Base-by-base conservation (phyloP, 1,140 invertebrate species). In the Delia radicum region DNA sequence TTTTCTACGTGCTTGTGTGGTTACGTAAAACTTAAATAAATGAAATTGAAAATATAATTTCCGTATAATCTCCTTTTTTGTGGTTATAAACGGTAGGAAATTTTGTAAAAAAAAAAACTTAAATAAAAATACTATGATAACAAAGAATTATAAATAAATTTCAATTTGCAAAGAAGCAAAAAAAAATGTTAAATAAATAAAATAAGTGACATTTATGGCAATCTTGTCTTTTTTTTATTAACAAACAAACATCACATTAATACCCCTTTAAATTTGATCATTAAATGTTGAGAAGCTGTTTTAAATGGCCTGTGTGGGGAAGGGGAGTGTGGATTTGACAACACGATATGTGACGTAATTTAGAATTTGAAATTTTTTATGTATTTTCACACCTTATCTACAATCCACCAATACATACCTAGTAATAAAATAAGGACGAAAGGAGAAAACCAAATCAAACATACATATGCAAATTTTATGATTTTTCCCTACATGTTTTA, bases 41-140 rank as follows among this genome's bases (percentile, higher is more conserved):
- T 71, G 65, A 75, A 69, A 75, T 75, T 69, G 74, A 48, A 75
- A 69, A 75, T 75, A 69, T 75, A 75, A 75, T 75, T 71, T 75
- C 74, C 63, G 74, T 31, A 71, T 71, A 71, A 75, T 71, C 63
- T 75, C 62, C 42, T 55, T 67, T 28, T 75, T 63, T 67, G 74
- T 15, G 61, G 73, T 29, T 12, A 63, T 29, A 31, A 67, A 69
- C 29, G 29, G 18, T 33, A 69, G n/a, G 18, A 69, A 37, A n/a
- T n/a, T n/a, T n/a, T n/a, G 37, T 28, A 69, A 55, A 4, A 55
- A 6, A 33, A 33, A 37, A 31, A 18, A 31, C n/a, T 18, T 7
- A 69, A 69, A 69, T 37, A 33, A 69, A 33, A 33, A 42, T 42
- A 42, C n/a, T n/a, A n/a, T n/a, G n/a, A n/a, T n/a, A n/a, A n/a